phyloP scores from a whole-genome alignment of 2,113 vertebrate genomes.

The Limanda limanda region DNA sequence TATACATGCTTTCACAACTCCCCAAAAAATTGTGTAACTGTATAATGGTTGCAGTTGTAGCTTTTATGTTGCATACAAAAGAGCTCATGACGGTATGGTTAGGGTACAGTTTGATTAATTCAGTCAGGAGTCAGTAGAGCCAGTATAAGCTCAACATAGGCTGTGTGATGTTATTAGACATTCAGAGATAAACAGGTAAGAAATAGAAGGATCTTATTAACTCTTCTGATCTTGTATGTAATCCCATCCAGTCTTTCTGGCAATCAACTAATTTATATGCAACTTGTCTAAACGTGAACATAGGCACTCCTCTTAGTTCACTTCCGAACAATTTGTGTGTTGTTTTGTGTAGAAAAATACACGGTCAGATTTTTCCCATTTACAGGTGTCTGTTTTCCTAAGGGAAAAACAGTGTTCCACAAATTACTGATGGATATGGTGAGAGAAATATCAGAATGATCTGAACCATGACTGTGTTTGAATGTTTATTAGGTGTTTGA shows the following conservation, averaged over 20 bases:
- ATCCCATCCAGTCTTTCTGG: slow-evolving; percentile 4
- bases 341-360: slow-evolving; percentile 41
- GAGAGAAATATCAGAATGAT: no score
- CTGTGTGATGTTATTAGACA: slow-evolving; percentile 57
- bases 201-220: slow-evolving; percentile 23
- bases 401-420: no score
- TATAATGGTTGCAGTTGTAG: no score
- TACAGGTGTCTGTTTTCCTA: slow-evolving; percentile 19
- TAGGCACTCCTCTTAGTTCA: slow-evolving; percentile 24
- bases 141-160: slow-evolving; percentile 49
- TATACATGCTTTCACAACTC: not conserved
- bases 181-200: slow-evolving; percentile 19
- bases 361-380: slow-evolving; percentile 26
- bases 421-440: no score
- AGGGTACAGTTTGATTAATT: not conserved
- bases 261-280: slow-evolving; percentile 2
- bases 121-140: slow-evolving; percentile 45
- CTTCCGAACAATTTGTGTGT: slow-evolving; percentile 40
- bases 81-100: slow-evolving; percentile 23
- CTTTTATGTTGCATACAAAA: not conserved
- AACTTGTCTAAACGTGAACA: no score
- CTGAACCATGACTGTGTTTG: no score
- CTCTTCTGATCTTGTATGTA: slow-evolving; percentile 21
- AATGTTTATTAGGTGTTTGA: no score
- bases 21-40: not conserved